A percentile compares a stretch with the other conserved stretches of the same genome.
Conservation (phyloP, 2,888 invertebrate genomes). For the Melanostoma scalare region DNA sequence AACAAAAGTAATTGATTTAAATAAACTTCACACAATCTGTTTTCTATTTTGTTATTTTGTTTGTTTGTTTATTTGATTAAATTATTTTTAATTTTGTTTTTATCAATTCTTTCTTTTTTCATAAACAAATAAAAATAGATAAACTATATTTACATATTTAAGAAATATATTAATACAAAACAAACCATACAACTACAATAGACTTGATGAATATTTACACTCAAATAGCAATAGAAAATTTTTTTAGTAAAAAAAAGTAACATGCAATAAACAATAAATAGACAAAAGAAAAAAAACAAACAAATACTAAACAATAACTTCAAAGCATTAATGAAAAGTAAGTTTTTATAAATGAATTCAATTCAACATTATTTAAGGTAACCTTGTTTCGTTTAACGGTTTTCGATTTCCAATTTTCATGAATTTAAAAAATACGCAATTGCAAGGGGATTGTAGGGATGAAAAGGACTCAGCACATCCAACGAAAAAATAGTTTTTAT, state of each 20-base stretch:
- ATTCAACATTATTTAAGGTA: conserved; percentile 64
- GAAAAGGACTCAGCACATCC: neutral
- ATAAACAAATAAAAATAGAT: conserved; percentile 54
- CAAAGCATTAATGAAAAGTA: conserved; percentile 54
- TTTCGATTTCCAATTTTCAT: neutral
- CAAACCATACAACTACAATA: conserved; percentile 72
- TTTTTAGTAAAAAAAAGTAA: conserved; percentile 74
- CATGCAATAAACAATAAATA: conserved; percentile 70
- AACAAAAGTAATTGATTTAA: conserved; percentile 39
- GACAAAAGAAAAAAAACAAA: conserved; percentile 48
- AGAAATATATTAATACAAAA: conserved; percentile 61
- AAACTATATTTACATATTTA: conserved; percentile 72
- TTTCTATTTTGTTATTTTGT: conserved; percentile 13
- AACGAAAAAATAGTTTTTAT: no score
- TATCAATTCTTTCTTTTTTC: neutral
- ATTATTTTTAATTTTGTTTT: conserved; percentile 5
- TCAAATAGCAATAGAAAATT: conserved; percentile 74
- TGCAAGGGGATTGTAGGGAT: neutral
- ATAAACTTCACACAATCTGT: conserved; percentile 45
- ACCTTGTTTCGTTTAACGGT: conserved; percentile 22
- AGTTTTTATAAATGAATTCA: conserved; percentile 74
- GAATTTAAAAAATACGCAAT: neutral
- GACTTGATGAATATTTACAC: conserved; percentile 72
- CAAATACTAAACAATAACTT: conserved; percentile 59
- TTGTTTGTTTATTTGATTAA: no score